phyloP scores from a whole-genome alignment of 2,888 invertebrate species.

The Cantharis nigra region DNA sequence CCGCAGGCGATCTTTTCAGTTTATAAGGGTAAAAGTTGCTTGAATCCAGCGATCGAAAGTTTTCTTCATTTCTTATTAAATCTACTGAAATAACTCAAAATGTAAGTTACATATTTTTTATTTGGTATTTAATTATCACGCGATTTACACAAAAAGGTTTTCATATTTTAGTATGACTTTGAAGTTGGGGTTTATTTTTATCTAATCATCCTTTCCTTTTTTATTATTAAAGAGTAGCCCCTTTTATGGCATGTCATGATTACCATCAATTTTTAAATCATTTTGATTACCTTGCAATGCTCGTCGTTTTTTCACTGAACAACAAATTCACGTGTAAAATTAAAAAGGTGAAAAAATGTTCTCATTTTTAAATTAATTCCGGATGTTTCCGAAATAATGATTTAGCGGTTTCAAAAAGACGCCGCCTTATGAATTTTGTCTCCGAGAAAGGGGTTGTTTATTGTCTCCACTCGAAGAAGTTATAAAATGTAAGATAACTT shows the following conservation, averaged over 20 bases:
- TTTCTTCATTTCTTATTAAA: not conserved
- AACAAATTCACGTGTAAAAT: not conserved
- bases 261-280: not conserved
- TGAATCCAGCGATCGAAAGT: not conserved
- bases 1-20: not conserved
- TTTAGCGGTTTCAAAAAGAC: not conserved
- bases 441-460: not conserved
- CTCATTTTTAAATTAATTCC: not conserved
- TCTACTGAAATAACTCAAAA: not conserved
- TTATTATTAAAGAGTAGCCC: not conserved
- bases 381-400: not conserved
- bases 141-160: not conserved
- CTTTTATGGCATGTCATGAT: not conserved
- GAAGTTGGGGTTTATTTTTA: not conserved
- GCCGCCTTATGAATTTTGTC: not conserved
- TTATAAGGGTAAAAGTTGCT: not conserved
- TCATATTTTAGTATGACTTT: not conserved
- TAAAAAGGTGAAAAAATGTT: not conserved
- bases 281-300: not conserved
- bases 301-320: not conserved
- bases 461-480: not conserved
- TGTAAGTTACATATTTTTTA: not conserved
- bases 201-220: not conserved
- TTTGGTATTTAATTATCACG: not conserved
- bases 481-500: constrained; percentile 1